These are phyloP conservation scores for Pristiophorus japonicus DNA, from an alignment of 2,113 vertebrate genomes.

Conservation along the genomic window DNA sequence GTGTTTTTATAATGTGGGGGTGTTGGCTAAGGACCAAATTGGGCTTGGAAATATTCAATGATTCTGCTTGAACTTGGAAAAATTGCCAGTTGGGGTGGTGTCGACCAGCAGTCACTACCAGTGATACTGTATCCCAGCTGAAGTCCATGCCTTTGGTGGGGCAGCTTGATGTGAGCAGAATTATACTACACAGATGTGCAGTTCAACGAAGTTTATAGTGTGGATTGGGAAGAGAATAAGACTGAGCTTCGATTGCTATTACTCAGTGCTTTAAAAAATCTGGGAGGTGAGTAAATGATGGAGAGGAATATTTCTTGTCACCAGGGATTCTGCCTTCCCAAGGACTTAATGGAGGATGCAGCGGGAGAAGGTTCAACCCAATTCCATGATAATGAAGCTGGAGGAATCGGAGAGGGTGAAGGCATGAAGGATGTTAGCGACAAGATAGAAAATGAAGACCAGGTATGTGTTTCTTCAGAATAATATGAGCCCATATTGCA, in stretches of 20 bases:
- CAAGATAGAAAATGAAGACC: slow-evolving; percentile 92
- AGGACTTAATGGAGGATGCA: slow-evolving; percentile 76
- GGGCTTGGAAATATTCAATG: neutral
- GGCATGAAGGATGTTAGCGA: slow-evolving; percentile 90
- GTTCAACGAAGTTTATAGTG: neutral
- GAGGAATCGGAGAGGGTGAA: slow-evolving; percentile 89
- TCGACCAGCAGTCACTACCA: neutral
- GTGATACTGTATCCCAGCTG: neutral
- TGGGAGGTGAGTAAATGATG: neutral
- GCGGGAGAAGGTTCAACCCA: slow-evolving; percentile 78
- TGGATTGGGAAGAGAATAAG: neutral
- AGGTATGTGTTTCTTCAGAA: slow-evolving; percentile 57
- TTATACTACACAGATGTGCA: neutral
- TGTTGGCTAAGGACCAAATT: neutral
- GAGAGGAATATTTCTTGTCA: neutral
- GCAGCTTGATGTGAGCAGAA: neutral
- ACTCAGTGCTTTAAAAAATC: neutral
- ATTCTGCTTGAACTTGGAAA: no score
- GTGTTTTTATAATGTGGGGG: neutral
- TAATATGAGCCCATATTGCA: neutral
- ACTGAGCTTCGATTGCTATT: neutral
- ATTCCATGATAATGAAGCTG: slow-evolving; percentile 86
- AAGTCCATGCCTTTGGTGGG: neutral
- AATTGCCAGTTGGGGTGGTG: neutral
- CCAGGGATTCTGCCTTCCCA: slow-evolving; percentile 91